Evolutionary conservation across 92 coral and sea anemone species (phyloP).

Genomic region (Epizoanthus rinbou): DNA sequence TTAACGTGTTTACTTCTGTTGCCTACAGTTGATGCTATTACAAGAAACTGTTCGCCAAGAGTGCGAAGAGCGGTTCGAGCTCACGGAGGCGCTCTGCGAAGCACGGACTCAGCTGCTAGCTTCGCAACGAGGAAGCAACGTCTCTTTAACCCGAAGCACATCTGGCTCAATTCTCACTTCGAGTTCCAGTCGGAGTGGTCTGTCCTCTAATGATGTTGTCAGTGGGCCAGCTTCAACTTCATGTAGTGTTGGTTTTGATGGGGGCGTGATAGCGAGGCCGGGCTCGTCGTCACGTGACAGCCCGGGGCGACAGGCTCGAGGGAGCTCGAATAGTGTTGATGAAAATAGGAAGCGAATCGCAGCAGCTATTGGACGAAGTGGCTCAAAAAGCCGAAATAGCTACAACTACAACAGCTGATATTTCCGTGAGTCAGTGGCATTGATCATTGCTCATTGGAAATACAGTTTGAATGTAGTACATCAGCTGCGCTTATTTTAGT

Average conservation of each 20-base stretch:
- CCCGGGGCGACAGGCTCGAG: slow-evolving; percentile 57
- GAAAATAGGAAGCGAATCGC: slow-evolving; percentile 93
- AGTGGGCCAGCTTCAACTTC: slow-evolving; percentile 44
- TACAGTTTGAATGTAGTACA: too few relatives aligned
- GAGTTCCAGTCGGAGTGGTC: slow-evolving; percentile 36
- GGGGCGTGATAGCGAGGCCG: slow-evolving; percentile 62
- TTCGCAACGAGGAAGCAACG: slow-evolving; percentile 61
- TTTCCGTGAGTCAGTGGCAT: not conserved
- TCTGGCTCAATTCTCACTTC: slow-evolving; percentile 48
- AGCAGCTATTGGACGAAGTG: slow-evolving; percentile 80
- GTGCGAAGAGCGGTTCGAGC: slow-evolving; percentile 93
- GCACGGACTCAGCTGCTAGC: slow-evolving; percentile 91
- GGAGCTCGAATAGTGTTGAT: slow-evolving; percentile 73
- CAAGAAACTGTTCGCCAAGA: slow-evolving; percentile 99
- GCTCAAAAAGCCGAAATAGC: slow-evolving; percentile 72
- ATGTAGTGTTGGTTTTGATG: slow-evolving; percentile 80
- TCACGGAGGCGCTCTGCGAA: slow-evolving; percentile 90
- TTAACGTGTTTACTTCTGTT: not conserved
- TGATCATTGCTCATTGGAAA: too few relatives aligned
- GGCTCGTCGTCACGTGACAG: slow-evolving; percentile 58
- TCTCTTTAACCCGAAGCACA: slow-evolving; percentile 61
- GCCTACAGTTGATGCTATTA: slow-evolving; percentile 63
- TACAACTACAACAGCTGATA: slow-evolving; percentile 53
- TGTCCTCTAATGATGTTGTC: slow-evolving; percentile 42
- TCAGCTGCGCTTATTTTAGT: too few relatives aligned